A percentile compares a stretch with the other conserved stretches of the same genome.
These are phyloP conservation scores for Picathartes gymnocephalus DNA, from an alignment of 2,113 vertebrate species.

Conservation along the genomic window DNA sequence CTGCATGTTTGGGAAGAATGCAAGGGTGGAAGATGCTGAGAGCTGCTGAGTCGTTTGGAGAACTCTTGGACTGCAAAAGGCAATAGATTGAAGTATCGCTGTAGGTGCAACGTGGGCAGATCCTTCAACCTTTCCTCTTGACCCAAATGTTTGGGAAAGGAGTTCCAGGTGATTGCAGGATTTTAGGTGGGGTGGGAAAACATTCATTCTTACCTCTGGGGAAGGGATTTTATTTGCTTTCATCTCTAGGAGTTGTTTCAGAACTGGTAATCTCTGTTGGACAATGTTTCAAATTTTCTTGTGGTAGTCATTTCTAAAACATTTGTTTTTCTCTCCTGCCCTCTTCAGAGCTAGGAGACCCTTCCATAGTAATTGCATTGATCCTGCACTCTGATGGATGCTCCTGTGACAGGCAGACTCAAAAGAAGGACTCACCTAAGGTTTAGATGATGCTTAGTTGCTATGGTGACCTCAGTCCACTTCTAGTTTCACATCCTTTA, in stretches of 20 bases:
- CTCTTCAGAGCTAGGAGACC: background rate
- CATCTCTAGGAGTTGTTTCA: background rate
- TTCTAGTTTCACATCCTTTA: background rate
- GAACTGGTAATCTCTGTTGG: background rate
- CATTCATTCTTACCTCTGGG: background rate
- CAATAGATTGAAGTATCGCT: background rate
- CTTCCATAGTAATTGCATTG: background rate
- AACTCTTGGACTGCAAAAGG: background rate
- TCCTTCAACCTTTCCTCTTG: background rate
- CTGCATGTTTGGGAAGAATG: background rate
- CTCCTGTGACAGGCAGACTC: background rate
- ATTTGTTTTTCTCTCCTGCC: background rate
- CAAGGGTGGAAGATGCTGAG: background rate
- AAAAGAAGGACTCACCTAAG: background rate
- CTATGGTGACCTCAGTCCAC: constrained; percentile 52
- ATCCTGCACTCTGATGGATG: background rate
- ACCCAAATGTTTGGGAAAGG: background rate
- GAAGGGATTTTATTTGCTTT: background rate
- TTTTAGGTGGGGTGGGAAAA: background rate
- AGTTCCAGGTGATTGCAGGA: background rate
- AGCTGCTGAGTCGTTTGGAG: background rate
- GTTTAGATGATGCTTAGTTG: constrained; percentile 18
- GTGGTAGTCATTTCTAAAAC: background rate
- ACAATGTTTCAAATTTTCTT: fast-evolving
- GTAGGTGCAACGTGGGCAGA: background rate